These are phyloP conservation scores for Lepus americanus DNA, from an alignment of 2,113 vertebrate genomes.

Conservation along the genomic window DNA sequence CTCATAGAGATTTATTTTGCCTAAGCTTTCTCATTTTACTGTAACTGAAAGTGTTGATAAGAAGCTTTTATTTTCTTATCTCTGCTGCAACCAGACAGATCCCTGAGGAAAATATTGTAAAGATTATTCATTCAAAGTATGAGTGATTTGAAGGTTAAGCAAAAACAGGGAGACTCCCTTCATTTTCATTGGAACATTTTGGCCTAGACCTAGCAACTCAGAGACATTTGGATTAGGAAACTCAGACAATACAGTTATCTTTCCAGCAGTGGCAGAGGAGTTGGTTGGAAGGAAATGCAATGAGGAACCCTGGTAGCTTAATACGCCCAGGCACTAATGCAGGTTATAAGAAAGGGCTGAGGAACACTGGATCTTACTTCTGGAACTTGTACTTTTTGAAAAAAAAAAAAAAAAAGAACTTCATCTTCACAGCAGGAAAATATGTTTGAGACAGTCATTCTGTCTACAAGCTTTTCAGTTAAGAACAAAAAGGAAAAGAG, in stretches of 20 bases:
- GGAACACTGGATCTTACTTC: neutral
- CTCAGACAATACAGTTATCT: neutral
- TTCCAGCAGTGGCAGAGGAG: slow-evolving; percentile 25
- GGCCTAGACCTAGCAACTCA: slow-evolving; percentile 59
- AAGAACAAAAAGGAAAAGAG: slow-evolving; percentile 12
- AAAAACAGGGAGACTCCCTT: slow-evolving; percentile 55
- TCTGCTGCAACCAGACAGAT: slow-evolving; percentile 12
- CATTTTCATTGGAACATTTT: slow-evolving; percentile 59
- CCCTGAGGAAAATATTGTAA: slow-evolving; percentile 54
- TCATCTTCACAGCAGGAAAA: slow-evolving; percentile 50
- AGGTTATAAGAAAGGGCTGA: slow-evolving; percentile 42
- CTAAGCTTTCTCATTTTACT: slow-evolving; percentile 45
- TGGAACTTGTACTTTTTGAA: slow-evolving; percentile 21
- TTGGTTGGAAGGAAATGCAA: slow-evolving; percentile 37
- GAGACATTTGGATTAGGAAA: slow-evolving; percentile 67
- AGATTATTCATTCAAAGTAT: slow-evolving; percentile 61
- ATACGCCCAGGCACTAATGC: slow-evolving; percentile 7
- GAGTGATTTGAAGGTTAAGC: slow-evolving; percentile 62
- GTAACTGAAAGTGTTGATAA: slow-evolving; percentile 62
- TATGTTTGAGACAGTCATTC: neutral
- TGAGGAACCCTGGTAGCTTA: neutral
- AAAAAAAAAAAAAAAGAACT: neutral
- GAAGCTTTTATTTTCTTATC: slow-evolving; percentile 60
- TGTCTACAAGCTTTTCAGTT: slow-evolving; percentile 22
- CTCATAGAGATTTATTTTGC: slow-evolving; percentile 52